Evolutionary conservation across 2,113 vertebrate species (phyloP).

Genomic region (Pterophyllum scalare): DNA sequence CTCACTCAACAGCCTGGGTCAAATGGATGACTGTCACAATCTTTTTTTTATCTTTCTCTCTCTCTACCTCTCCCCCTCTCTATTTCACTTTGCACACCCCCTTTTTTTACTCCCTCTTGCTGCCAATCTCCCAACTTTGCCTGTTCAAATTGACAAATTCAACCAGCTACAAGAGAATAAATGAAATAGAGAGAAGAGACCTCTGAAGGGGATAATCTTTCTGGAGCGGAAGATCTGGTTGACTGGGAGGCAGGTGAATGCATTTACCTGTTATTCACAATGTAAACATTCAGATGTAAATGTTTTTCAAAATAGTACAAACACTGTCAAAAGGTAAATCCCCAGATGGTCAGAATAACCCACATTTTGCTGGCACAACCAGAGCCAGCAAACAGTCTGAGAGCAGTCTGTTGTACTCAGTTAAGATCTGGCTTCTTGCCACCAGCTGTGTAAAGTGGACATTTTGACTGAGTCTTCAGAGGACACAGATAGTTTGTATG

Average conservation of each 20-base stretch:
- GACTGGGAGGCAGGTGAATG: slow-evolving; percentile 53
- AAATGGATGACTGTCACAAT: slow-evolving; percentile 85
- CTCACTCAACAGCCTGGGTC: slow-evolving; percentile 92
- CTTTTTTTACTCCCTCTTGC: slow-evolving; percentile 59
- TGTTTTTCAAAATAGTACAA: slow-evolving; percentile 16
- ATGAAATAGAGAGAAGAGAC: slow-evolving; percentile 59
- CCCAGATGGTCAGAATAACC: background rate
- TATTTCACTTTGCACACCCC: slow-evolving; percentile 49
- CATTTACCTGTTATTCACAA: slow-evolving; percentile 18
- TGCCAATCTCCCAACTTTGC: slow-evolving; percentile 70
- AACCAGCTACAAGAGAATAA: slow-evolving; percentile 72
- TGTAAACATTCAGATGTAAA: slow-evolving; percentile 47
- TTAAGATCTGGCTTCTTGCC: background rate
- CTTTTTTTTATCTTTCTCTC: slow-evolving; percentile 72
- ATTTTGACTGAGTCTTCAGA: background rate
- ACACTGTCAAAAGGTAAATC: background rate
- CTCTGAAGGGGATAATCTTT: slow-evolving; percentile 69
- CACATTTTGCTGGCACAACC: too few species aligned
- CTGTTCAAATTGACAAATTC: slow-evolving; percentile 80
- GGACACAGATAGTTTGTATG: background rate
- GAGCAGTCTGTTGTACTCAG: background rate
- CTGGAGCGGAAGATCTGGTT: slow-evolving; percentile 53
- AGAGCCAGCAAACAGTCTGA: too few species aligned
- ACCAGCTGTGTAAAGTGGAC: background rate
- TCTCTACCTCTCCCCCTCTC: slow-evolving; percentile 21